Base-by-base conservation (phyloP, 2,113 vertebrate genomes). In the Isichthys henryi region DNA sequence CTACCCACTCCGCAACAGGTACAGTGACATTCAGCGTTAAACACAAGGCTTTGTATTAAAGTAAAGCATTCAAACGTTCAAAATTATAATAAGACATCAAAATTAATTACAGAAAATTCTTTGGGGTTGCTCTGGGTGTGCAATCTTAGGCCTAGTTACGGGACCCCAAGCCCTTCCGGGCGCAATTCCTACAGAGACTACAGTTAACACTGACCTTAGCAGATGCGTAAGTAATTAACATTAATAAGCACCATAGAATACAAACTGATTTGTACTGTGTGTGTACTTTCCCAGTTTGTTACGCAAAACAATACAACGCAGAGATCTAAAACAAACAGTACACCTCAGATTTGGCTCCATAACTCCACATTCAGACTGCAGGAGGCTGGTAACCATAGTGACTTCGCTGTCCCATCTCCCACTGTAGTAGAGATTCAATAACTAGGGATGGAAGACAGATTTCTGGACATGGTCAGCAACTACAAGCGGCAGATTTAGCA, bases 381-480 rank as follows among this genome's bases (percentile, higher is more conserved):
- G 92, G 90, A 95, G 31, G 91, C 35, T 96, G 95, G 91, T 96
- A 95, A 87, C 96, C 96, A 19, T 96, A 96, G 91, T 95, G 96
- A 88, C 95, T 95, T 94, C 96, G 95, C 90, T 93, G 90, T 10
- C 95, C 95, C 0, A 93, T 95, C 90, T 93, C 90, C 95, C 93
- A 88, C 90, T 93, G 93, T 96, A 96, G 90, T 95, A 96, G 0
- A 95, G 95, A 89, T 96, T 96, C 21, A 92, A 93, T 0, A 95
- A 95, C 90, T 95, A 90, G 0, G 94, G 19, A 19, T 88, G 90
- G 7, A 27, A 27, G 31, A 74, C 35, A 27, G 56, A 96, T 96
- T 80, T 96, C 95, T 0, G 95, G 94, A 48, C 94, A 91, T 19
- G 94, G 94, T 2, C 1, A 39, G 39, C 39, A 39, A 39, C 39